phyloP scores from a whole-genome alignment of 2,113 vertebrate genomes.

The Cyrtonyx montezumae region DNA sequence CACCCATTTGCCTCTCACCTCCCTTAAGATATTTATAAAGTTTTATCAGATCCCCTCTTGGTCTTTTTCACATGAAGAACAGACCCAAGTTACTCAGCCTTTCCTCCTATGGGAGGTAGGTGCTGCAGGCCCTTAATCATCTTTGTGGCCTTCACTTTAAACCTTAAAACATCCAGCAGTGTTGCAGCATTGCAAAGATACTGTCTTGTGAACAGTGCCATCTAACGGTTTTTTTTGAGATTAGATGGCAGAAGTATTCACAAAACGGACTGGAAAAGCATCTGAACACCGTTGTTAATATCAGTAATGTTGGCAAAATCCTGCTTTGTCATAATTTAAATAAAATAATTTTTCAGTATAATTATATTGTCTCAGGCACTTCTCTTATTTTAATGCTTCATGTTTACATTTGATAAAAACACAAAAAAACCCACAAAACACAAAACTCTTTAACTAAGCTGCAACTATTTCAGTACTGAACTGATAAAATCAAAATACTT shows the following conservation, averaged over 20 bases:
- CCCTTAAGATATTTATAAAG: too few relatives aligned
- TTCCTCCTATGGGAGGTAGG: too few relatives aligned
- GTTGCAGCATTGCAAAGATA: not conserved
- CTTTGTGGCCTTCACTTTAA: too few relatives aligned
- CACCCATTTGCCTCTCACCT: too few relatives aligned
- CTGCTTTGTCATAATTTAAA: not conserved
- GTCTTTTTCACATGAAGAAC: too few relatives aligned
- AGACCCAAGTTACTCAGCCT: too few relatives aligned
- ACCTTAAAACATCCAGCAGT: not conserved
- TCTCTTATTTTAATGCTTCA: not conserved
- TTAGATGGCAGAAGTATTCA: not conserved
- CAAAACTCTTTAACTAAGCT: not conserved
- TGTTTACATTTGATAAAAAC: not conserved
- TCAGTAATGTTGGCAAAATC: not conserved
- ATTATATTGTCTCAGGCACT: not conserved
- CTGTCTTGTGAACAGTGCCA: conserved; percentile 66
- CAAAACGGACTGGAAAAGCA: not conserved
- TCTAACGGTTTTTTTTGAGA: conserved; percentile 41
- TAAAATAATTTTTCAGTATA: not conserved
- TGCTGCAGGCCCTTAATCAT: too few relatives aligned
- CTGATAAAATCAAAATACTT: not conserved
- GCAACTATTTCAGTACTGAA: not conserved
- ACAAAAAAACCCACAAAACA: too few relatives aligned
- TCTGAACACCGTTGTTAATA: not conserved
- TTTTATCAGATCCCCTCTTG: too few relatives aligned